phyloP scores from a whole-genome alignment of 2,888 invertebrate genomes.

The Frankliniella intonsa region DNA sequence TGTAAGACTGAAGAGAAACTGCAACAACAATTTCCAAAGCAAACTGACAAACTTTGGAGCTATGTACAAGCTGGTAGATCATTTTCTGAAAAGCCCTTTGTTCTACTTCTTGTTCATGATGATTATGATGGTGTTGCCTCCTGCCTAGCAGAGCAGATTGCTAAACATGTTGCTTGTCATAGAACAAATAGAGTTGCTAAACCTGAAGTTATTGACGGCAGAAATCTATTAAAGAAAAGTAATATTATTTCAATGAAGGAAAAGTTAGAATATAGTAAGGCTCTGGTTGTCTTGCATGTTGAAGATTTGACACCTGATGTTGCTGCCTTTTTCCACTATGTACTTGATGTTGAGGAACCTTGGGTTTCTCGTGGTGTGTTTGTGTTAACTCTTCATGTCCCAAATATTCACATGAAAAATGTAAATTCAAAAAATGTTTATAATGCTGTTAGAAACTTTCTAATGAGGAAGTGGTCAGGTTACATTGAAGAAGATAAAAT shows the following conservation, averaged over 20 bases:
- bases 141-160: background rate
- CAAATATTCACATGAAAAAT: background rate
- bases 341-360: background rate
- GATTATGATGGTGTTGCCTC: background rate
- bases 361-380: background rate
- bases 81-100: background rate
- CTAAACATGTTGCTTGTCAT: background rate
- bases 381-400: background rate
- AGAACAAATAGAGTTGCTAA: background rate
- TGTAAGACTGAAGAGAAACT: background rate
- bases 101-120: background rate
- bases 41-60: background rate
- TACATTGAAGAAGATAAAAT: background rate
- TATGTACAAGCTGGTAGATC: background rate
- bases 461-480: background rate
- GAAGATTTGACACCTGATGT: background rate
- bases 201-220: background rate
- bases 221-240: background rate
- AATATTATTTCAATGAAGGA: background rate
- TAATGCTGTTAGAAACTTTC: background rate
- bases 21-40: background rate
- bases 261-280: background rate
- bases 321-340: background rate
- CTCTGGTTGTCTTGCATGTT: background rate
- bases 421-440: background rate